Conservation (phyloP, 2,797 vertebrate genomes). For the Bradypodion pumilum region DNA sequence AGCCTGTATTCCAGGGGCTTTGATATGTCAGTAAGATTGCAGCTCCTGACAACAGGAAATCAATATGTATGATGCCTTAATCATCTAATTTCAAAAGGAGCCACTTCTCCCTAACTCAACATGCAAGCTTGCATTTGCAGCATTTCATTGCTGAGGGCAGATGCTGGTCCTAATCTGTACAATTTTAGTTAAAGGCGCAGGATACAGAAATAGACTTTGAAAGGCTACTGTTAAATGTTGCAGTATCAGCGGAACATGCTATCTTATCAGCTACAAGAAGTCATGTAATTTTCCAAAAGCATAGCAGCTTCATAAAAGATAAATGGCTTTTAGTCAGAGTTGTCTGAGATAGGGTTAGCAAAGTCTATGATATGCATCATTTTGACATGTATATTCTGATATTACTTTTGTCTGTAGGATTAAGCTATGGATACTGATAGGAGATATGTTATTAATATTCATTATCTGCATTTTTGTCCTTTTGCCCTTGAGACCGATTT, state of each 20-base stretch:
- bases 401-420: slow-evolving; percentile 58
- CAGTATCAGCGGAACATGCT: slow-evolving; percentile 68
- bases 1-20: not conserved
- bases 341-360: slow-evolving; percentile 62
- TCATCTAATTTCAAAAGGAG: slow-evolving; percentile 8
- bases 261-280: slow-evolving; percentile 72
- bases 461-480: slow-evolving; percentile 36
- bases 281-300: slow-evolving; percentile 72
- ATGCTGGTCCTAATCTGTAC: slow-evolving; percentile 63
- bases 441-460: slow-evolving; percentile 39
- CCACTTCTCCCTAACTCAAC: slow-evolving; percentile 35
- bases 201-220: slow-evolving; percentile 64
- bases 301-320: slow-evolving; percentile 71
- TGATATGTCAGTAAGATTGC: not conserved
- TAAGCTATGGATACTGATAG: slow-evolving; percentile 60
- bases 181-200: slow-evolving; percentile 59
- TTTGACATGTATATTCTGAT: slow-evolving; percentile 73
- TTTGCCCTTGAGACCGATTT: slow-evolving; percentile 28
- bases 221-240: slow-evolving; percentile 56
- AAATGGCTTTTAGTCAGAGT: slow-evolving; percentile 74
- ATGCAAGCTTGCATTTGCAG: slow-evolving; percentile 33
- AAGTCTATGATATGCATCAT: slow-evolving; percentile 67
- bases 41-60: not conserved
- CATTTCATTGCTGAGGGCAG: slow-evolving; percentile 54
- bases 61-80: not conserved